Base-by-base conservation (phyloP, 2,797 vertebrate genomes). In the Atherinosoma microstoma region DNA sequence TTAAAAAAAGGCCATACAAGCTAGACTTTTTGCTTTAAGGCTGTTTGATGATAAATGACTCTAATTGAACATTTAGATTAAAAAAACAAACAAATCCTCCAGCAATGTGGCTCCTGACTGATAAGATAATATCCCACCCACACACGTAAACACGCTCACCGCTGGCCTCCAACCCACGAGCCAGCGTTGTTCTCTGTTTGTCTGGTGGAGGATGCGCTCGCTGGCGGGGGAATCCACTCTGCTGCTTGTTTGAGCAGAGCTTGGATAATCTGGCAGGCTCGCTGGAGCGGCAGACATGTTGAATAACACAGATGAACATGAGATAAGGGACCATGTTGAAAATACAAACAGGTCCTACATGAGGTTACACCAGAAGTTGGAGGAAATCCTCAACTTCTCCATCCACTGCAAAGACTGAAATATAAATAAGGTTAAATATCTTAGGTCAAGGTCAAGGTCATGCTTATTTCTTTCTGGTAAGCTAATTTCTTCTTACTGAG, bases 181-280 rank as follows among this genome's bases (percentile, higher is more conserved):
- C 60, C 12, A n/a, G 35, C 62, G 76, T 80, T 60, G 3, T 16
- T 85, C 20, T 29, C 29, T 47, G 64, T 65, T 35, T 45, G 51
- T 79, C 18, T 75, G 76, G 57, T 51, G 47, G 34, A 4, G 61
- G 76, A 79, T 54, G 76, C 63, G 36, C 57, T 63, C 18, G 47
- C 77, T 24, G 18, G 56, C 38, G 70, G 80, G 60, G 53, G 38
- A 47, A 66, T 68, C 45, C 49, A 4, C 12, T 59, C 58, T 20
- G 6, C 22, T 63, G 78, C 75, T 73, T 70, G 71, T 82, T 75
- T 80, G 78, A 78, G 65, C 57, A 70, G 66, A 64, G 70, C 70
- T 75, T 42, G 30, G 53, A 9, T 75, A 73, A 80, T 77, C 80
- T 35, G 29, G 24, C 1, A 6, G 29, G 61, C 30, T 64, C 64